Base-by-base conservation (phyloP, 1,140 invertebrate species). In the Heliconius eleuchia region DNA sequence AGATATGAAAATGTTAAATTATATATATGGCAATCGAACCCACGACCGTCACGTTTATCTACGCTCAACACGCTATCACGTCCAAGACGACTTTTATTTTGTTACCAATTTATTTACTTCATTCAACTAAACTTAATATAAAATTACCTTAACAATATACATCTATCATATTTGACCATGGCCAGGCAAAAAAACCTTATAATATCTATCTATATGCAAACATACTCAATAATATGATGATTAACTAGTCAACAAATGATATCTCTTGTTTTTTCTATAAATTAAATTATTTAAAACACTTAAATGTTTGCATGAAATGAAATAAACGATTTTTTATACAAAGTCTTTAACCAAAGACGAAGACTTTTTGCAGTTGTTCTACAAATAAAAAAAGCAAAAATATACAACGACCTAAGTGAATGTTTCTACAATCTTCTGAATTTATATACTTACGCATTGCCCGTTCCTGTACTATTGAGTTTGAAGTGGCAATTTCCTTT, bases 401-500 rank as follows among this genome's bases (percentile, higher is more conserved):
- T 46, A 46, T 46, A 46, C 13, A 46, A 46, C 0, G 11, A 34
- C 34, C 34, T 34, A 2, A 46, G 3, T 16, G 13, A 46, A 46
- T 46, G 42, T 46, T 76, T 34, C 79, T 34, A 27, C 66, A 46
- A 75, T 46, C 3, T 27, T 70, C 34, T 66, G 74, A 81, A 73
- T 73, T 46, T 46, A 27, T 71, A 13, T 85, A 91, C 91, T 92
- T 87, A 93, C 91, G 89, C 91, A 82, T 94, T 92, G 80, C 87
- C 88, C 34, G 88, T 85, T 74, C 84, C 88, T 42, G 88, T 85
- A 77, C 84, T 87, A 82, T 91, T 90, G 30, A 90, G 76, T 86
- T 91, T 92, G 23, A 91, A 81, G 83, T 94, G 91, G 77, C 94
- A 95, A 55, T 91, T 88, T 74, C 93, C 93, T 83, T 92, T 90